These are phyloP conservation scores for Trichopoda pennipes DNA, from an alignment of 2,888 invertebrate species.

Conservation along the genomic window DNA sequence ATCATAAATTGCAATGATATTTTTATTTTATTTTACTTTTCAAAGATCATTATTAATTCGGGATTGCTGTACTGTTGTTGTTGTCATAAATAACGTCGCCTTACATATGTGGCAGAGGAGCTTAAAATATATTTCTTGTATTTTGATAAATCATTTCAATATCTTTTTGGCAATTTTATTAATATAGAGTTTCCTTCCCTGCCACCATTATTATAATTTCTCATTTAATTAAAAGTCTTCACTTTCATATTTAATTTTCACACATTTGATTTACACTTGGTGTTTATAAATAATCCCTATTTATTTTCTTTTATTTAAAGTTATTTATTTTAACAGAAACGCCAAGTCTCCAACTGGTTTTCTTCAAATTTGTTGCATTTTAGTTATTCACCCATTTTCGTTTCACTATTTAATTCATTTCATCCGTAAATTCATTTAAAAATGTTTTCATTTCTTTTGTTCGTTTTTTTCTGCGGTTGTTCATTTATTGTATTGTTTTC, in stretches of 20 bases:
- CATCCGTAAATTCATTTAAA: conserved; percentile 38
- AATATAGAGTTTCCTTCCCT: too few species aligned
- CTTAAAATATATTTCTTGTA: too few species aligned
- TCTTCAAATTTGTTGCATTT: too few species aligned
- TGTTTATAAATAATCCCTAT: not conserved
- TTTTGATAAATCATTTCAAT: too few species aligned
- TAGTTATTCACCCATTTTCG: too few species aligned
- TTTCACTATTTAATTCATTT: conserved; percentile 1
- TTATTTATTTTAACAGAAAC: not conserved
- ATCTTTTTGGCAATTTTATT: too few species aligned
- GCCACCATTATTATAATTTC: too few species aligned
- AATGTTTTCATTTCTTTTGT: conserved; percentile 50
- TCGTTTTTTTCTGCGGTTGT: not conserved
- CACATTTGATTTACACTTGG: conserved; percentile 55
- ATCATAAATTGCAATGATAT: conserved; percentile 42
- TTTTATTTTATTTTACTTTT: conserved; percentile 21
- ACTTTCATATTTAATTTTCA: conserved; percentile 55
- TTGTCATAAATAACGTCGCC: conserved; percentile 54
- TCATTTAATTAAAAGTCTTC: not conserved
- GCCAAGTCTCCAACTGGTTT: too few species aligned
- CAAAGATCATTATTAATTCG: not conserved
- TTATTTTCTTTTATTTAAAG: not conserved
- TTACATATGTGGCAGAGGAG: too few species aligned
- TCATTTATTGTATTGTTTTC: not conserved
- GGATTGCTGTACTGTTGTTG: conserved; percentile 2